Evolutionary conservation across 2,113 vertebrate species (phyloP).

Genomic region (Acrocephalus arundinaceus): DNA sequence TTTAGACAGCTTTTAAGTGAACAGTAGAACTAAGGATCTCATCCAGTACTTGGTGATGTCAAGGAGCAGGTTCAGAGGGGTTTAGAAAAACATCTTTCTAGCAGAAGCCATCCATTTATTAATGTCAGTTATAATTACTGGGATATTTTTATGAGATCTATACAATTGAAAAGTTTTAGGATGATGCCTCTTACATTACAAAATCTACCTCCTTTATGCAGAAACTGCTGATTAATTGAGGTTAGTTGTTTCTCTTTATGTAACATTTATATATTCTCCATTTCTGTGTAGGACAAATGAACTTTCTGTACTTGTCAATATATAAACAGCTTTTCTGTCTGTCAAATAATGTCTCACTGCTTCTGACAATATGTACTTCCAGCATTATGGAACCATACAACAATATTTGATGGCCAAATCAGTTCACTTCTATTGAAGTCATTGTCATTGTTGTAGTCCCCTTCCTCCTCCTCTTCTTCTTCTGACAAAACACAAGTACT

Average conservation of each 20-base stretch:
- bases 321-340: neutral
- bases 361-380: neutral
- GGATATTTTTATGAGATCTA: neutral
- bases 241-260: neutral
- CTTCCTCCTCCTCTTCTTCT: neutral
- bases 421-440: neutral
- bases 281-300: neutral
- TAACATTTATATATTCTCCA: neutral
- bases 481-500: neutral
- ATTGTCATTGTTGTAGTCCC: neutral
- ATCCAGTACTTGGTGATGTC: neutral
- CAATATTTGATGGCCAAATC: neutral
- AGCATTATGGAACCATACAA: neutral
- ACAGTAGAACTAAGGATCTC: neutral
- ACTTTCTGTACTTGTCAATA: neutral
- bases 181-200: neutral
- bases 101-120: neutral
- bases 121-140: neutral
- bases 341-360: neutral
- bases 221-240: neutral
- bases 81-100: neutral
- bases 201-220: neutral
- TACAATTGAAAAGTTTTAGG: neutral
- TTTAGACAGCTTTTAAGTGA: neutral
- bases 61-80: neutral